phyloP scores from a whole-genome alignment of 37 sponge, comb jelly and placozoan genomes.

The Halisarca cf. caerulea region DNA sequence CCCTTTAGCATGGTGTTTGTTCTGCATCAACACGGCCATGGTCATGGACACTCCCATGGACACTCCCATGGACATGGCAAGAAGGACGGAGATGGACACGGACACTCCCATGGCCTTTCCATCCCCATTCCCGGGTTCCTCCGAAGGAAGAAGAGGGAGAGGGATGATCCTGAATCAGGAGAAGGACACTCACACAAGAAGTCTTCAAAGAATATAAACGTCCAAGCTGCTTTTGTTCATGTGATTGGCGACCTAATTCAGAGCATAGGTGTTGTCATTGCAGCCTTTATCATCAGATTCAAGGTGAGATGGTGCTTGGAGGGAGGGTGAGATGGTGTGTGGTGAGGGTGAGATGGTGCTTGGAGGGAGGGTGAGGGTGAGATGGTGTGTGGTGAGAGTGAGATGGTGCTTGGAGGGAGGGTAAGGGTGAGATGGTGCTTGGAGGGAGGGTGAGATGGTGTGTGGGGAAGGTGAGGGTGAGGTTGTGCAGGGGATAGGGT shows the following conservation, averaged over 20 bases:
- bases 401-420: too few relatives aligned
- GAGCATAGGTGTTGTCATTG: constrained; percentile 94
- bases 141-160: constrained; percentile 1
- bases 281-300: constrained; percentile 91
- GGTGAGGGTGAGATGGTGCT: too few relatives aligned
- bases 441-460: too few relatives aligned
- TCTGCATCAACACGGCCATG: constrained; percentile 75
- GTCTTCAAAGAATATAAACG: constrained; percentile 81
- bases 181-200: background rate
- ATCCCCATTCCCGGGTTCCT: background rate
- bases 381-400: too few relatives aligned
- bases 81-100: background rate
- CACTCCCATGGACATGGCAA: constrained; percentile 37
- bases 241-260: constrained; percentile 94
- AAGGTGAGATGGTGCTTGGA: constrained; percentile 80
- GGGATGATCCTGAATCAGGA: background rate
- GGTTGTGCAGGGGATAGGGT: too few relatives aligned
- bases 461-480: too few relatives aligned
- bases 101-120: background rate
- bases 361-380: too few relatives aligned
- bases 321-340: too few relatives aligned
- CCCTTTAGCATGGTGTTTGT: constrained; percentile 67
- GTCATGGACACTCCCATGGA: constrained; percentile 51
- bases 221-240: constrained; percentile 94
- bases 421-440: too few relatives aligned